Evolutionary conservation across 2,888 invertebrate species (phyloP).

Genomic region (Melanostoma mellinum): DNA sequence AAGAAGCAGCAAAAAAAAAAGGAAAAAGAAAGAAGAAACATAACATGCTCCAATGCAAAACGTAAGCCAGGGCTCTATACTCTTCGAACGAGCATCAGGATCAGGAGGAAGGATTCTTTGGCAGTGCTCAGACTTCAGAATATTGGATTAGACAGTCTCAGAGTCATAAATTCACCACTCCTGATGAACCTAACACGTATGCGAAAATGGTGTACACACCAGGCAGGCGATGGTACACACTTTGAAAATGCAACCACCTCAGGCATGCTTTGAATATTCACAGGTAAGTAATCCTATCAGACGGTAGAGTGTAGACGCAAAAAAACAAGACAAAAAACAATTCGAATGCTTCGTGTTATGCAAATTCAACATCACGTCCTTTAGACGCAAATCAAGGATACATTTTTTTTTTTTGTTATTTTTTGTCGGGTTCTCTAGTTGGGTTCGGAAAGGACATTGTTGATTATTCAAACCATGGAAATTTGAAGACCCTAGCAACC

Average conservation of each 20-base stretch:
- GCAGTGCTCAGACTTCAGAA: conserved; percentile 38
- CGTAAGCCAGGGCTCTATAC: conserved; percentile 14
- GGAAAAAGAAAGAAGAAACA: background rate
- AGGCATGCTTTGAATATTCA: background rate
- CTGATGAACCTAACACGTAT: conserved; percentile 53
- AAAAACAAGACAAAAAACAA: conserved; percentile 7
- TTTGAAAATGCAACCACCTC: conserved; percentile 27
- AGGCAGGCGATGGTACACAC: conserved; percentile 25
- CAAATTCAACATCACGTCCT: conserved; percentile 57
- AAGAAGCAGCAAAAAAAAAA: background rate
- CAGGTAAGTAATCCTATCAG: conserved; percentile 61
- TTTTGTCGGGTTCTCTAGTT: background rate
- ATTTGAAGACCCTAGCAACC: background rate
- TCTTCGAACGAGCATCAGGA: conserved; percentile 37
- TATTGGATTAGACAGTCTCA: conserved; percentile 64
- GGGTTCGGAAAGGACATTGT: background rate
- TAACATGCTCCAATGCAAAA: background rate
- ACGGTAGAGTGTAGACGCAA: background rate
- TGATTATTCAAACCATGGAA: background rate
- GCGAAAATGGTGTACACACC: conserved; percentile 18
- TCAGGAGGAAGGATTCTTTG: conserved; percentile 12
- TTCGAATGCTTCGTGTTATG: conserved; percentile 59
- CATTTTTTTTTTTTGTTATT: background rate
- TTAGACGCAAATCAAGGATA: conserved; percentile 31
- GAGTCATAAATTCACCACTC: conserved; percentile 57